phyloP scores from a whole-genome alignment of 1,140 invertebrate species.

The Vollenhovia emeryi region DNA sequence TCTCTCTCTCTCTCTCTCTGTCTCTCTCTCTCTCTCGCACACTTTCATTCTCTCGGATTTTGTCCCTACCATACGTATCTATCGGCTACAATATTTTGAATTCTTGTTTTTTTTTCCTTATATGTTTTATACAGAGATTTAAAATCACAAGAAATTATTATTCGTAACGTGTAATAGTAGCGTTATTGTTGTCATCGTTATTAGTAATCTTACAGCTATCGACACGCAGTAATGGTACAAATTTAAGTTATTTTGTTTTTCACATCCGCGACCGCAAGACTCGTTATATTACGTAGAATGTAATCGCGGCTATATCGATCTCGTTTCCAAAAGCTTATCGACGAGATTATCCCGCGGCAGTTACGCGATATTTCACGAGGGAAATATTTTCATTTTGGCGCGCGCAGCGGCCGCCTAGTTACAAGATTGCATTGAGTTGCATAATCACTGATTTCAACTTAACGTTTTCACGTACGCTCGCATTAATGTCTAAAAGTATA shows the following conservation, averaged over 20 bases:
- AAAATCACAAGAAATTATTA: constrained; percentile 78
- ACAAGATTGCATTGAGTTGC: constrained; percentile 51
- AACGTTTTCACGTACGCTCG: constrained; percentile 7
- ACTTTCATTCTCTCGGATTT: constrained; percentile 19
- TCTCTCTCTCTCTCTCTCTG: background rate
- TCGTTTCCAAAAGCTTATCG: constrained; percentile 1
- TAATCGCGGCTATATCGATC: background rate
- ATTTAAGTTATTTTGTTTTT: constrained; percentile 69
- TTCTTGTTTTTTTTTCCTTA: constrained; percentile 61
- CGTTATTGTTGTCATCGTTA: constrained; percentile 67
- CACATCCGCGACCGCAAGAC: constrained; percentile 1
- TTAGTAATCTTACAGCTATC: constrained; percentile 68
- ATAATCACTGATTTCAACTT: constrained; percentile 42
- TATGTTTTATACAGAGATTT: constrained; percentile 76
- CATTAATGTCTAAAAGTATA: constrained; percentile 31
- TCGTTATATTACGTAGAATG: constrained; percentile 10
- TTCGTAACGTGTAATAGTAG: constrained; percentile 58
- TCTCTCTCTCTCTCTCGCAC: constrained; percentile 1
- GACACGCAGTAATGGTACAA: constrained; percentile 77
- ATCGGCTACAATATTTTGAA: constrained; percentile 69
- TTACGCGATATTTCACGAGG: background rate
- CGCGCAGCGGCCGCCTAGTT: background rate
- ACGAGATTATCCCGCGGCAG: background rate
- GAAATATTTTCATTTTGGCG: constrained; percentile 2
- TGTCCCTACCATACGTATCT: constrained; percentile 66